phyloP scores from a whole-genome alignment of 2,113 vertebrate species.

The Laticauda colubrina region DNA sequence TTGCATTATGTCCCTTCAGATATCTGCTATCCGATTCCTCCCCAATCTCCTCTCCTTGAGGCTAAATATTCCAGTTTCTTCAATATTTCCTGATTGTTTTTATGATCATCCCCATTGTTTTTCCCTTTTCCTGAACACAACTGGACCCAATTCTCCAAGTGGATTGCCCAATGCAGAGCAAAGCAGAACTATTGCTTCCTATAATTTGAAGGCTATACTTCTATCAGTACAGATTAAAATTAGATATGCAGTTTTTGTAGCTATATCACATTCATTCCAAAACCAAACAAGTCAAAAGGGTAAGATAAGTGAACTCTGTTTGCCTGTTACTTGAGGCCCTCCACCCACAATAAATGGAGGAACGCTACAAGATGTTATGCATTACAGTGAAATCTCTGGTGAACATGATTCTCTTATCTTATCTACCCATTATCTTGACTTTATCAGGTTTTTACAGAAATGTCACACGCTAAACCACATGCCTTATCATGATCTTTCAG shows the following conservation, averaged over 20 bases:
- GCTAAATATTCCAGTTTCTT: neutral
- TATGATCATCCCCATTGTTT: neutral
- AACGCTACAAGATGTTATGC: neutral
- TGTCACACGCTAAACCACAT: neutral
- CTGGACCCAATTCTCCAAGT: neutral
- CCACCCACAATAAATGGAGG: neutral
- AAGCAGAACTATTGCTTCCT: neutral
- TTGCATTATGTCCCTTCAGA: neutral
- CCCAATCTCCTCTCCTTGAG: neutral
- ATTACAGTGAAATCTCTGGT: neutral
- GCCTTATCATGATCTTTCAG: neutral
- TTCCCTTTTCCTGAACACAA: neutral
- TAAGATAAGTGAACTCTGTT: neutral
- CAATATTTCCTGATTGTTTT: neutral
- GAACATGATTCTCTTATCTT: neutral
- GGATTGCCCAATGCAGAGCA: neutral
- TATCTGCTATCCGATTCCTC: neutral
- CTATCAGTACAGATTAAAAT: neutral
- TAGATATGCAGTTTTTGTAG: neutral
- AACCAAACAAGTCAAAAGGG: neutral
- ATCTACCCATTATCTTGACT: neutral
- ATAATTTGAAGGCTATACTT: neutral
- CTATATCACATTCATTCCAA: neutral
- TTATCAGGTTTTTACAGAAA: neutral
- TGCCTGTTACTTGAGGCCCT: neutral